A percentile compares a stretch with the other conserved stretches of the same genome.
These are phyloP conservation scores for Kryptolebias ocellatus DNA, from an alignment of 2,797 vertebrate species.

Conservation along the genomic window DNA sequence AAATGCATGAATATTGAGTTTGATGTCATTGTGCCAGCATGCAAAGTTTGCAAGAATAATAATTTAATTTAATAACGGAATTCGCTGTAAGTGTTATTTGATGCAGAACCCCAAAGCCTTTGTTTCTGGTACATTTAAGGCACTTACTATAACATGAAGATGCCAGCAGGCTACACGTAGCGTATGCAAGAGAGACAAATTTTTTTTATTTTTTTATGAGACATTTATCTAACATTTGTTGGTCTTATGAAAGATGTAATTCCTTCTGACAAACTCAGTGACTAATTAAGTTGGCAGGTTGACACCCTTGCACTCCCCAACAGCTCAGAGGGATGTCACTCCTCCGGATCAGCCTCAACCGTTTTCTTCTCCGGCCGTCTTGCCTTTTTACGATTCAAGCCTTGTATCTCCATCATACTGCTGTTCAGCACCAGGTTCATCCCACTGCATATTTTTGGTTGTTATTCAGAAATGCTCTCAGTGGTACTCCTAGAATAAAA, in stretches of 20 bases:
- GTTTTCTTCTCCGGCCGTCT: not conserved
- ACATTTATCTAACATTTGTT: slow-evolving; percentile 32
- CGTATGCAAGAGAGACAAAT: slow-evolving; percentile 18
- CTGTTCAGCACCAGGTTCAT: not conserved
- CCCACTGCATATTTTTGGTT: not conserved
- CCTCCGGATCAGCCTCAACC: slow-evolving; percentile 5
- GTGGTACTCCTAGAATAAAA: not conserved
- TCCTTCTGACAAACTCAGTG: slow-evolving; percentile 15
- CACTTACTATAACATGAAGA: slow-evolving; percentile 41
- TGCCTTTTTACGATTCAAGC: not conserved
- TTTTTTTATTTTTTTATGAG: slow-evolving; percentile 52
- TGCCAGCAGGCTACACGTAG: slow-evolving; percentile 30
- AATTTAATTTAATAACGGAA: slow-evolving; percentile 25
- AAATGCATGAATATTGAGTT: not conserved
- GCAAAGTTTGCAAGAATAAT: not conserved
- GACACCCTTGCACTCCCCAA: slow-evolving; percentile 4
- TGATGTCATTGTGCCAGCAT: not conserved
- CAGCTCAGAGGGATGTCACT: slow-evolving; percentile 18
- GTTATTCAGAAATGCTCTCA: not conserved
- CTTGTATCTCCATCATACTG: not conserved
- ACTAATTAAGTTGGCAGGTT: slow-evolving; percentile 25
- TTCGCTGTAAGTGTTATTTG: slow-evolving; percentile 14
- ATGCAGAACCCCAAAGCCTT: slow-evolving; percentile 23
- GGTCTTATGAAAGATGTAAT: slow-evolving; percentile 18
- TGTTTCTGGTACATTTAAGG: slow-evolving; percentile 32